These are phyloP conservation scores for Gephyroberyx darwinii DNA, from an alignment of 2,797 vertebrate genomes.

Conservation along the genomic window DNA sequence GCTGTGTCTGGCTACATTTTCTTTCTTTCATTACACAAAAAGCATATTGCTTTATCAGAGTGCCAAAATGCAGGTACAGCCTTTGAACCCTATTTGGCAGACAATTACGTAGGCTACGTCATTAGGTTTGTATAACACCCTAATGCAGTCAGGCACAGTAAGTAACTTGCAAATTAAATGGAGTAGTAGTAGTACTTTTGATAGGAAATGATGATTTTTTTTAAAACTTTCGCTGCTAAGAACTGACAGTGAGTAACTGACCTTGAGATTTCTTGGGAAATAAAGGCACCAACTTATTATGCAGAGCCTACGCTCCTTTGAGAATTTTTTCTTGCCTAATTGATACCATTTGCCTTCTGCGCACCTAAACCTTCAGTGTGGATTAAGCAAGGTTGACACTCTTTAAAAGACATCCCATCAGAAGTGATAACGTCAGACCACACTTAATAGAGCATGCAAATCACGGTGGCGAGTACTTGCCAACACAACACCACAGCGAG, in stretches of 20 bases:
- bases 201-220: too few species aligned
- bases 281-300: conserved; percentile 18
- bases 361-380: not conserved
- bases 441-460: conserved; percentile 26
- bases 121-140: too few species aligned
- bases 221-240: too few species aligned
- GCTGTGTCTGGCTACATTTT: not conserved
- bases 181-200: too few species aligned
- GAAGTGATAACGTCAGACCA: not conserved
- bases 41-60: not conserved
- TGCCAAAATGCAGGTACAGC: too few species aligned
- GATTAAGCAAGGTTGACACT: not conserved
- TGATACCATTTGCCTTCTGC: not conserved
- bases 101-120: too few species aligned
- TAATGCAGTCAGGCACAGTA: too few species aligned
- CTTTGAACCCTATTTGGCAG: not conserved
- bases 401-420: not conserved
- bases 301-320: not conserved
- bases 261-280: conserved; percentile 28
- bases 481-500: conserved; percentile 47
- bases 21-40: not conserved
- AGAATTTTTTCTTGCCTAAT: not conserved
- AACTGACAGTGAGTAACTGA: conserved; percentile 2
- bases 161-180: too few species aligned
- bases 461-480: conserved; percentile 20